phyloP scores from a whole-genome alignment of 2,113 vertebrate species.

The Holacanthus passer region DNA sequence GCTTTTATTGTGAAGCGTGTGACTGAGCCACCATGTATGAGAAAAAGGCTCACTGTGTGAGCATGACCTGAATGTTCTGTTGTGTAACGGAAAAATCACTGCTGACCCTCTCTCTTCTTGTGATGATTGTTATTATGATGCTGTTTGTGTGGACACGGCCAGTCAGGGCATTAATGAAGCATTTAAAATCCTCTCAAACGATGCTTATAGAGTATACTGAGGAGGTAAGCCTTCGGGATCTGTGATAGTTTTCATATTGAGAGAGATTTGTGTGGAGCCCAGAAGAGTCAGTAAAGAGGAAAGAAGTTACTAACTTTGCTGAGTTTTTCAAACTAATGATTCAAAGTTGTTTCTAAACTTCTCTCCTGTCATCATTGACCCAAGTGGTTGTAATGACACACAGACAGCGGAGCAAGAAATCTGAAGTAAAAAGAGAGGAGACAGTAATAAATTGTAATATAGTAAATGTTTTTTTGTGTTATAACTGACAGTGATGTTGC shows the following conservation, averaged over 20 bases:
- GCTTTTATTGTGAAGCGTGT: conserved; percentile 65
- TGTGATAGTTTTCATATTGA: conserved; percentile 17
- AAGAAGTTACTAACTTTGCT: conserved; percentile 16
- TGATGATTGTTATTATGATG: conserved; percentile 80
- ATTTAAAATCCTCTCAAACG: conserved; percentile 24
- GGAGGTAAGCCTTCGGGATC: background rate
- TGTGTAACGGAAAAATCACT: conserved; percentile 36
- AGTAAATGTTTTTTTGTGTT: conserved; percentile 47
- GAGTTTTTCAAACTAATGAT: conserved; percentile 48
- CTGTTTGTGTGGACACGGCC: conserved; percentile 74
- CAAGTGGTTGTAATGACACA: conserved; percentile 67
- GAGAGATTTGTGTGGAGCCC: conserved; percentile 44
- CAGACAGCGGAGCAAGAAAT: conserved; percentile 70
- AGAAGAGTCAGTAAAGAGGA: conserved; percentile 6
- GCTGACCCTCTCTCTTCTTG: conserved; percentile 47
- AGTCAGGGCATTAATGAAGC: conserved; percentile 47
- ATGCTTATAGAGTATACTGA: background rate
- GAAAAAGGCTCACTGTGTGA: conserved; percentile 75
- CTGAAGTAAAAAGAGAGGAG: conserved; percentile 62
- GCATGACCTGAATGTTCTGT: conserved; percentile 61
- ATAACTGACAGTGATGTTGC: conserved; percentile 6
- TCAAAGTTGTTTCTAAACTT: conserved; percentile 20
- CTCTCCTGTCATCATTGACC: conserved; percentile 8
- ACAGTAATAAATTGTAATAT: conserved; percentile 28
- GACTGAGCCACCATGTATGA: conserved; percentile 56